Base-by-base conservation (phyloP, 2,113 vertebrate genomes). In the Thymallus thymallus region DNA sequence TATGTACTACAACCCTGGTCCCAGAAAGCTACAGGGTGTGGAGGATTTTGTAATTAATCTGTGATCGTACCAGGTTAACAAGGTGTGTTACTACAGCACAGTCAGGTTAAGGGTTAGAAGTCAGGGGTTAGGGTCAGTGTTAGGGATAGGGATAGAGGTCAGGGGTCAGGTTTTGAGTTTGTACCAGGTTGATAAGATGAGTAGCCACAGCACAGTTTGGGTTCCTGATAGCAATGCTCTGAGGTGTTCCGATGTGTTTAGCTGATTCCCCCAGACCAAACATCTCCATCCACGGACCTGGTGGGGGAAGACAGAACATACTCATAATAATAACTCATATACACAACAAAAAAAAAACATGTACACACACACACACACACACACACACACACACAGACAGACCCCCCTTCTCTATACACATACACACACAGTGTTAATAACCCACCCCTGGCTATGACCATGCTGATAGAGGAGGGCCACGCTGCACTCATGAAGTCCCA, bases 401-500 rank as follows among this genome's bases (percentile, higher is more conserved):
- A 6, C 30, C 4, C 30, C 6, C 30, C 30, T 32, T 32, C 30
- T 5, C 30, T 32, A 32, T 32, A 35, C 35, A 2, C 35, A 35
- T 7, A 29, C 35, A 35, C 35, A 35, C 35, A 41, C 35, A 41
- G 0, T 23, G 56, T 22, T 46, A 32, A 41, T 20, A 13, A 35
- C 35, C 12, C 41, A 96, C 96, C 95, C 92, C 95, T 93, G 69
- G 93, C 93, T 82, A 97, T 91, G 51, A 97, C 96, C 89, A 97
- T 81, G 82, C 96, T 96, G 26, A 96, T 95, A 1, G 95, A 95
- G n/a, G 95, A 96, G 1, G 95, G 95, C 95, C 96, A 97, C 0
- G 95, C 94, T 69, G 94, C 93, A 79, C 94, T 88, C 95, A 97
- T 97, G 82, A 96, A 95, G 84, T 96, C 94, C 91, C 96, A 94